Percentiles rank a stretch among this genome's conserved stretches.
These are phyloP conservation scores for Eriocheir sinensis DNA, from an alignment of 1,140 invertebrate genomes.

Conservation along the genomic window DNA sequence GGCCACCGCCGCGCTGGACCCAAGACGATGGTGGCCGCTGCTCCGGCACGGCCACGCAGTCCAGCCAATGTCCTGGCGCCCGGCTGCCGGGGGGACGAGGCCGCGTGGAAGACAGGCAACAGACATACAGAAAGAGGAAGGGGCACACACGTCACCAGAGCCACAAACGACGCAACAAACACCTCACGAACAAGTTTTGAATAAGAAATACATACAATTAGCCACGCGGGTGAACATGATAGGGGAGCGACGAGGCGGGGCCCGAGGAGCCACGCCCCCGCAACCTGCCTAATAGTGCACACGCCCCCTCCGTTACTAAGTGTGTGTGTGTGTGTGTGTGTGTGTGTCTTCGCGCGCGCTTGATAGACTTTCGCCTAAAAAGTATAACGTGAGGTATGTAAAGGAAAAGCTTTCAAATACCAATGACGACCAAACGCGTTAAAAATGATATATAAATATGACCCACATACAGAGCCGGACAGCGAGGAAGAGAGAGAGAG, in stretches of 20 bases:
- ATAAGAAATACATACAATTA: neutral
- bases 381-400: neutral
- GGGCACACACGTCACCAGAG: neutral
- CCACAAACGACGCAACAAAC: neutral
- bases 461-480: neutral
- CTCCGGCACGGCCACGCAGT: neutral
- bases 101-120: neutral
- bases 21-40: neutral
- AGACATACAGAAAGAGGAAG: neutral
- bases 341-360: neutral
- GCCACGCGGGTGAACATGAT: neutral
- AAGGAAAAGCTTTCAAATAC: too few species aligned
- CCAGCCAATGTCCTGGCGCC: neutral
- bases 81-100: neutral
- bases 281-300: neutral
- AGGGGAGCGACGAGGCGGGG: neutral
- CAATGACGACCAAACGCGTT: too few species aligned
- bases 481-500: conserved; percentile 1
- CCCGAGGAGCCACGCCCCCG: neutral
- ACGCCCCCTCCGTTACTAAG: neutral
- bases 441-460: too few species aligned
- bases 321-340: conserved; percentile 40
- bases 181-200: neutral
- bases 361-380: neutral
- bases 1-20: neutral